Evolutionary conservation across 2,888 invertebrate species (phyloP).

Genomic region (Mesorhabditis spiculigera): DNA sequence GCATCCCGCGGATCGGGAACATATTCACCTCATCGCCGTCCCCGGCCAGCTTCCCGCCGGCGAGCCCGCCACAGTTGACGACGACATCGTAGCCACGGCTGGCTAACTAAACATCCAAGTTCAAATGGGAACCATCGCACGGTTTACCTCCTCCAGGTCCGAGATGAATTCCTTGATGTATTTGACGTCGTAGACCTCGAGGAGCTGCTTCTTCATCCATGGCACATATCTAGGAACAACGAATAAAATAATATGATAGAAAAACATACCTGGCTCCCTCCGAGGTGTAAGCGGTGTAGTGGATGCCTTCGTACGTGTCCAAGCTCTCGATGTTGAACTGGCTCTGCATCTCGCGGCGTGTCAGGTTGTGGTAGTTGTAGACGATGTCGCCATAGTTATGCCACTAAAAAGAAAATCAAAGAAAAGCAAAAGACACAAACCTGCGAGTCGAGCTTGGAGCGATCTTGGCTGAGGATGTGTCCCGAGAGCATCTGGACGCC

Average conservation of each 20-base stretch:
- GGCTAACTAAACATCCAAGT: conserved; percentile 14
- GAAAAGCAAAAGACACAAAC: conserved; percentile 8
- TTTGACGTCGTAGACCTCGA: conserved; percentile 21
- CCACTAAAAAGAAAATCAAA: conserved; percentile 11
- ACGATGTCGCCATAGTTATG: conserved; percentile 29
- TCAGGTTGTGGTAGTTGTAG: conserved; percentile 33
- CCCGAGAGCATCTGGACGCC: conserved; percentile 41
- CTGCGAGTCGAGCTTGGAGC: conserved; percentile 24
- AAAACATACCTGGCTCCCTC: conserved; percentile 25
- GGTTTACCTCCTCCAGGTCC: conserved; percentile 23
- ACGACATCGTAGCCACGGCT: conserved; percentile 59
- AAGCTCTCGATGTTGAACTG: conserved; percentile 15
- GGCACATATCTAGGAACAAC: conserved; percentile 25
- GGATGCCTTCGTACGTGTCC: conserved; percentile 22
- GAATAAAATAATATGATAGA: background rate
- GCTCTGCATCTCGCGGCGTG: conserved; percentile 20
- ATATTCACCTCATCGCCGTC: conserved; percentile 52
- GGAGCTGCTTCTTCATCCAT: conserved; percentile 28
- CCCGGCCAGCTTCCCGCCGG: conserved; percentile 56
- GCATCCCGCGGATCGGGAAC: conserved; percentile 30
- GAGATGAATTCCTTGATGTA: conserved; percentile 24
- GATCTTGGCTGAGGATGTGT: conserved; percentile 30
- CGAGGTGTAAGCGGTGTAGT: conserved; percentile 41
- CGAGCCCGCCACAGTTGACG: conserved; percentile 62
- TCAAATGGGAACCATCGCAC: no score